These are phyloP conservation scores for Branchinecta lindahli DNA, from an alignment of 1,140 invertebrate genomes.

Conservation along the genomic window DNA sequence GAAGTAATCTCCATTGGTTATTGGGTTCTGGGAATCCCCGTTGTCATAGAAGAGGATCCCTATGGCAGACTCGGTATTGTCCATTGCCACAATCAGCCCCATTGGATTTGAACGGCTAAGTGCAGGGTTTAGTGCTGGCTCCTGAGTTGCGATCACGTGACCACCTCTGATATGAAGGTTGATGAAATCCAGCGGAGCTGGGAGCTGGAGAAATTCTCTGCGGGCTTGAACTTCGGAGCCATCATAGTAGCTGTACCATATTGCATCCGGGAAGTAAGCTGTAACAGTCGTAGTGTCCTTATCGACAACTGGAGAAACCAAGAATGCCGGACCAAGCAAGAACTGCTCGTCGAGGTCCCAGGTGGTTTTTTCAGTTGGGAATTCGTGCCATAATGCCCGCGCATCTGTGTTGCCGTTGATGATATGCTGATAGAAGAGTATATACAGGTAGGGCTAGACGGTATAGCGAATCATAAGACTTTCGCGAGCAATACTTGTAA, in stretches of 20 bases:
- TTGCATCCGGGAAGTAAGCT: constrained; percentile 32
- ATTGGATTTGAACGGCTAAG: constrained; percentile 27
- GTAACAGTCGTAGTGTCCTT: constrained; percentile 21
- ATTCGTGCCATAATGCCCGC: constrained; percentile 27
- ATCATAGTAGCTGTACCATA: constrained; percentile 34
- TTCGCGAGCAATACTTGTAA: constrained; percentile 26
- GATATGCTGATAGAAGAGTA: constrained; percentile 31
- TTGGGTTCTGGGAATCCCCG: constrained; percentile 26
- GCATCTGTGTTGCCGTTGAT: constrained; percentile 25
- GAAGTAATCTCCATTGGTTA: constrained; percentile 12
- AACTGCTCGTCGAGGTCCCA: constrained; percentile 26
- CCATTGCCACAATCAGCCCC: constrained; percentile 28
- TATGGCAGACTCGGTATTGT: constrained; percentile 23
- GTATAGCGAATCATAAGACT: constrained; percentile 33
- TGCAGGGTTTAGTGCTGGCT: constrained; percentile 28
- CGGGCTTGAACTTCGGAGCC: too few species aligned
- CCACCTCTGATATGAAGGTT: constrained; percentile 31
- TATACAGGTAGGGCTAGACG: constrained; percentile 37
- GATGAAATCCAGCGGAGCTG: constrained; percentile 26
- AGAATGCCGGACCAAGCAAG: constrained; percentile 26
- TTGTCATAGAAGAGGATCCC: constrained; percentile 32
- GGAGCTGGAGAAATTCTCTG: too few species aligned
- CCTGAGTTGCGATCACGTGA: constrained; percentile 30
- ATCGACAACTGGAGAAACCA: constrained; percentile 27
- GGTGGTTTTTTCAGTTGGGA: constrained; percentile 24